Conservation (phyloP, 2,797 vertebrate genomes). For the Phalloptychus januarius region DNA sequence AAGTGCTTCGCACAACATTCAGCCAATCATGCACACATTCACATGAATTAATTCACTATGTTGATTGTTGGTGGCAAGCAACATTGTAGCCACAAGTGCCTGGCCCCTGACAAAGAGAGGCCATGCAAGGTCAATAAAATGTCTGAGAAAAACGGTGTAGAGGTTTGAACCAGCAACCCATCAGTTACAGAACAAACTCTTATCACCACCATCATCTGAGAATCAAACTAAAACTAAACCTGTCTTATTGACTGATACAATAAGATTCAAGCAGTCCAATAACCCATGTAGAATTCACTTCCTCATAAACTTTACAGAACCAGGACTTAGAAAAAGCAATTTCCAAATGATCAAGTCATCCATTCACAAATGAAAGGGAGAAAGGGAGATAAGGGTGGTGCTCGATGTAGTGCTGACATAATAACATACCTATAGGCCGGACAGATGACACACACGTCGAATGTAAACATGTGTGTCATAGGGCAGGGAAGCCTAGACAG, state of each 20-base stretch:
- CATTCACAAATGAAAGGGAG: conserved; percentile 61
- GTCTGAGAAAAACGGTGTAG: too few species aligned
- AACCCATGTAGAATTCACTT: background rate
- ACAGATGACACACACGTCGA: conserved; percentile 71
- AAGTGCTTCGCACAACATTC: too few species aligned
- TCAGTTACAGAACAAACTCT: too few species aligned
- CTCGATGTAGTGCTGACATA: conserved; percentile 67
- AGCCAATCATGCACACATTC: too few species aligned
- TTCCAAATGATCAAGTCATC: conserved; percentile 64
- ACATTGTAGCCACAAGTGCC: too few species aligned
- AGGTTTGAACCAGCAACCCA: too few species aligned
- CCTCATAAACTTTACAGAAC: conserved; percentile 23
- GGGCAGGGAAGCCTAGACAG: conserved; percentile 77
- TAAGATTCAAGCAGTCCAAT: background rate
- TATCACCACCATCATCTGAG: background rate
- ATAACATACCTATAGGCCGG: conserved; percentile 71
- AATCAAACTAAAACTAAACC: background rate
- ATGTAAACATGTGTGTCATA: conserved; percentile 81
- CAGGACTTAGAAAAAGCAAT: conserved; percentile 25
- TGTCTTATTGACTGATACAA: background rate
- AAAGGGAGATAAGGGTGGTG: conserved; percentile 61
- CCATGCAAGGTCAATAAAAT: too few species aligned
- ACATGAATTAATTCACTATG: too few species aligned
- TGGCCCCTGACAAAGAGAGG: too few species aligned
- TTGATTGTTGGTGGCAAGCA: too few species aligned